A percentile compares a stretch with the other conserved stretches of the same genome.
These are phyloP conservation scores for Poeciliopsis occidentalis DNA, from an alignment of 2,113 vertebrate genomes.

Conservation along the genomic window DNA sequence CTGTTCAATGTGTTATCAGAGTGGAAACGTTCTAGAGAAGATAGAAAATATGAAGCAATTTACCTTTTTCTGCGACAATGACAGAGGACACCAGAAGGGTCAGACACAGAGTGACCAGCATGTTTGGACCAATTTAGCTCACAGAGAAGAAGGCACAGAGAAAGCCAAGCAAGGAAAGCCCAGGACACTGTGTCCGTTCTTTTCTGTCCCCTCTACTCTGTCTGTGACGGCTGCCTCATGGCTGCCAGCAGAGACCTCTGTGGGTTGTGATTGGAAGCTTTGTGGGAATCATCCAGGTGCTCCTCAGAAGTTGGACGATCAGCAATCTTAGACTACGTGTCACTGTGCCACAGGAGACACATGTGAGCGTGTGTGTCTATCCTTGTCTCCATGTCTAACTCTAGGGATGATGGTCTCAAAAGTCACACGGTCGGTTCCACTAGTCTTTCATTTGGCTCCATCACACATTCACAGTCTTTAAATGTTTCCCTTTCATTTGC, in stretches of 20 bases:
- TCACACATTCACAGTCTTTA: too few relatives aligned
- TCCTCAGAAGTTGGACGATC: constrained; percentile 54
- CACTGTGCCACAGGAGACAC: constrained; percentile 40
- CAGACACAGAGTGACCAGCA: constrained; percentile 54
- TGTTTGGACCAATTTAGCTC: constrained; percentile 25
- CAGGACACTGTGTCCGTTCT: constrained; percentile 18
- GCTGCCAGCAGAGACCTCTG: background rate
- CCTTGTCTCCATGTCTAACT: background rate
- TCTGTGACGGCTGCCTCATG: constrained; percentile 37
- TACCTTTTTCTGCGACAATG: constrained; percentile 66
- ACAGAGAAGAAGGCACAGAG: background rate
- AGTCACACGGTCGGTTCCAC: too few relatives aligned
- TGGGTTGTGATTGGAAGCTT: constrained; percentile 62
- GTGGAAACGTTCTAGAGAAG: background rate
- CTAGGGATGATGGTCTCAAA: too few relatives aligned
- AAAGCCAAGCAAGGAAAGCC: constrained; percentile 2
- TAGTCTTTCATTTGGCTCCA: too few relatives aligned
- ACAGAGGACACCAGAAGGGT: constrained; percentile 55
- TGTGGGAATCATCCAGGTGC: constrained; percentile 80
- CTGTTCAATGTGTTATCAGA: background rate
- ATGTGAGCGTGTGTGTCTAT: background rate
- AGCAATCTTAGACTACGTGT: constrained; percentile 74
- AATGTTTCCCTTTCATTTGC: too few relatives aligned
- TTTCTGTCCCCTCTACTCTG: constrained; percentile 9
- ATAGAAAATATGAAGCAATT: constrained; percentile 3